Conservation (phyloP, 2,797 vertebrate species). For the Parauchenoglanis ngamensis region DNA sequence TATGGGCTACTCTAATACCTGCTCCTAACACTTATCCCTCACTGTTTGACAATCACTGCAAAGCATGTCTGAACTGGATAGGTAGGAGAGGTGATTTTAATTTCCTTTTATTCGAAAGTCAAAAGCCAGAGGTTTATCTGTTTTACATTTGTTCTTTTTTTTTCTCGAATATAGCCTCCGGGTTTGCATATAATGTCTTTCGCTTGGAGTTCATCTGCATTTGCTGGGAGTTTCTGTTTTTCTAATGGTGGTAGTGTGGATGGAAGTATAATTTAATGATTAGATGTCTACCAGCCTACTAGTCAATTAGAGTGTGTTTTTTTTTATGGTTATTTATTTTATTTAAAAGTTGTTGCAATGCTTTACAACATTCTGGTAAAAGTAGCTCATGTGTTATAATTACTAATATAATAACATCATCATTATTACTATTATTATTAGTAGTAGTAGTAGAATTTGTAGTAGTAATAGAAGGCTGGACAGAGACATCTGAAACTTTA, state of each 20-base stretch:
- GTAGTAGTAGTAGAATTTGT: background rate
- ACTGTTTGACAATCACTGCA: slow-evolving; percentile 64
- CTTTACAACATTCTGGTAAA: background rate
- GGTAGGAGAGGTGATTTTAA: slow-evolving; percentile 41
- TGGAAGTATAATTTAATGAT: background rate
- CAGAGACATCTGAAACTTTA: background rate
- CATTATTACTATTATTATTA: background rate
- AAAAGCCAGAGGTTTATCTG: background rate
- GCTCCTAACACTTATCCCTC: slow-evolving; percentile 63
- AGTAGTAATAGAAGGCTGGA: background rate
- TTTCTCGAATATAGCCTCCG: background rate
- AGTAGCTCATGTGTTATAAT: background rate
- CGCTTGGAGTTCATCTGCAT: background rate
- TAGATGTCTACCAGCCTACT: background rate
- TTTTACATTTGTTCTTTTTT: background rate
- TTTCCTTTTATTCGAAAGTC: background rate
- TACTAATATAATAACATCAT: background rate
- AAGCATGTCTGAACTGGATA: slow-evolving; percentile 63
- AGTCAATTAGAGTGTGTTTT: background rate
- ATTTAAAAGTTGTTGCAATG: background rate
- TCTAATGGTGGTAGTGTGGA: background rate
- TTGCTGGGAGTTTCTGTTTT: background rate
- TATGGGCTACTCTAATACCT: slow-evolving; percentile 68
- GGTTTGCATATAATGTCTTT: background rate
- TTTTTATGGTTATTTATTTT: background rate